These are phyloP conservation scores for Pseudolycoriella hygida DNA, from an alignment of 2,888 invertebrate species.

Conservation along the genomic window DNA sequence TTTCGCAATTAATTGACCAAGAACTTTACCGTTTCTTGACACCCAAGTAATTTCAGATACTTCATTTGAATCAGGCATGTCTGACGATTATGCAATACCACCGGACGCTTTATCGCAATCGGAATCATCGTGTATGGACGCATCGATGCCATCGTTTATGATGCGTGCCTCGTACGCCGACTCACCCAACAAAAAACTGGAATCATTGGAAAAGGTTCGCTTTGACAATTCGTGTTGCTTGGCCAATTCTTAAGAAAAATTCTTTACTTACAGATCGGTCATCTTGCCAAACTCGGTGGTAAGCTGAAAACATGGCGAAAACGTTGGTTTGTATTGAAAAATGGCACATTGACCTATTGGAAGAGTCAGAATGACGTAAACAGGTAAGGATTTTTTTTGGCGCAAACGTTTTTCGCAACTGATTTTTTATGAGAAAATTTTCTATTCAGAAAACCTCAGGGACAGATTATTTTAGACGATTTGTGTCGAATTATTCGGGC, in stretches of 20 bases:
- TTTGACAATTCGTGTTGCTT: not conserved
- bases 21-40: not conserved
- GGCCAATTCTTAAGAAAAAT: too few species aligned
- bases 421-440: not conserved
- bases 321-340: slow-evolving; percentile 88
- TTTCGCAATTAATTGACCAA: not conserved
- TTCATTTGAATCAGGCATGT: slow-evolving; percentile 83
- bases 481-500: slow-evolving; percentile 85
- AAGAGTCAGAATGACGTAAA: slow-evolving; percentile 79
- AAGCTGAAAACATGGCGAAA: slow-evolving; percentile 94
- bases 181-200: slow-evolving; percentile 43
- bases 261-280: slow-evolving; percentile 39
- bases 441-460: slow-evolving; percentile 60
- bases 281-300: slow-evolving; percentile 78
- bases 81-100: slow-evolving; percentile 92
- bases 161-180: slow-evolving; percentile 41
- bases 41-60: slow-evolving; percentile 49
- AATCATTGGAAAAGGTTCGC: slow-evolving; percentile 63
- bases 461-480: slow-evolving; percentile 79
- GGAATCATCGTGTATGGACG: slow-evolving; percentile 58
- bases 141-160: slow-evolving; percentile 47
- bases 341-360: slow-evolving; percentile 85
- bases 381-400: too few species aligned
- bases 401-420: not conserved
- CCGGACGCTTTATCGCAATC: slow-evolving; percentile 67